A percentile compares a stretch with the other conserved stretches of the same genome.
Evolutionary conservation across 2,888 invertebrate species (phyloP).

Genomic region (Steinernema hermaphroditum): DNA sequence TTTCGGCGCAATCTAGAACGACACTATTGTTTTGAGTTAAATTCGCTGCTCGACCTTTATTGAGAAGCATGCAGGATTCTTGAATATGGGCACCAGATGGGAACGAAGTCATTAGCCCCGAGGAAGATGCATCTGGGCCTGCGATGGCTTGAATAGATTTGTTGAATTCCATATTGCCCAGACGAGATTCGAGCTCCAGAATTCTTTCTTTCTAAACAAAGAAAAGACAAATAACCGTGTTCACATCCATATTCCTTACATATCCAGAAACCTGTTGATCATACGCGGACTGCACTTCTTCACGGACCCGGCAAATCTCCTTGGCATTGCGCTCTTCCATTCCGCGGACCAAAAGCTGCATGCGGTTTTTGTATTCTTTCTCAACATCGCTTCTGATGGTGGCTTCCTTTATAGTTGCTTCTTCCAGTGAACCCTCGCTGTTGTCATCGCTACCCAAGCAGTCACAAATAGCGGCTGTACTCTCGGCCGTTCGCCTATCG

Average conservation of each 20-base stretch:
- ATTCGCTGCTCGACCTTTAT: neutral
- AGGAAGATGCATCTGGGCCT: neutral
- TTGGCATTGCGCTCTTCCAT: conserved; percentile 57
- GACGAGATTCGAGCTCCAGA: conserved; percentile 2
- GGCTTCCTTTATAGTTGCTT: neutral
- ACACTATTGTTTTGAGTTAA: neutral
- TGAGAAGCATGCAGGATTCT: conserved; percentile 19
- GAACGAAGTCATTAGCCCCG: neutral
- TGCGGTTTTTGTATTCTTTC: conserved; percentile 40
- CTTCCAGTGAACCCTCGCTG: neutral
- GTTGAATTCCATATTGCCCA: conserved; percentile 27
- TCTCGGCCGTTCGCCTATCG: conserved; percentile 2
- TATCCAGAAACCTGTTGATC: conserved; percentile 8
- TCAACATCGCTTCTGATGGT: conserved; percentile 17
- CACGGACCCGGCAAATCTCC: conserved; percentile 48
- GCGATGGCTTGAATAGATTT: conserved; percentile 17
- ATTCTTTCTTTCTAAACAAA: conserved; percentile 18
- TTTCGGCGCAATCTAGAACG: conserved; percentile 8
- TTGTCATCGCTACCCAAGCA: neutral
- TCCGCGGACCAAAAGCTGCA: conserved; percentile 54
- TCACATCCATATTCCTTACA: neutral
- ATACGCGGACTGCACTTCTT: conserved; percentile 50
- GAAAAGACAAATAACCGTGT: neutral
- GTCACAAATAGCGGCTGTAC: conserved; percentile 19
- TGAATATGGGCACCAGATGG: conserved; percentile 5